A percentile compares a stretch with the other conserved stretches of the same genome.
Evolutionary conservation across 2,888 invertebrate genomes (phyloP).

Genomic region (Ochropleura plecta): DNA sequence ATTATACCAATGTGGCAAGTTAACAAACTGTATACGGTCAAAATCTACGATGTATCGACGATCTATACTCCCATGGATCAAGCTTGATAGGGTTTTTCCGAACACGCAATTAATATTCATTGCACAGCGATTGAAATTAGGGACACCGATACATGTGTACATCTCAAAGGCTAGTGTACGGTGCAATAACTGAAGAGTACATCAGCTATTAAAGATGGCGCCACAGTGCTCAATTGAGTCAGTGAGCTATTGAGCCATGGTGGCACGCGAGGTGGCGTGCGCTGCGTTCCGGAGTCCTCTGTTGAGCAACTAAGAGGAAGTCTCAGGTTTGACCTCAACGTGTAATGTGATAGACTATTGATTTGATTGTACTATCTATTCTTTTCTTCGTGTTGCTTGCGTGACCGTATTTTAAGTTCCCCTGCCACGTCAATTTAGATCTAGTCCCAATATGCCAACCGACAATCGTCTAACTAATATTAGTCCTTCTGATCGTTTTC

Average conservation of each 20-base stretch:
- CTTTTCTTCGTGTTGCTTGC: neutral
- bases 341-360: slow-evolving; percentile 1
- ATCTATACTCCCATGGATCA: neutral
- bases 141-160: slow-evolving; percentile 26
- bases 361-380: neutral
- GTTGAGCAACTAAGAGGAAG: slow-evolving; percentile 71
- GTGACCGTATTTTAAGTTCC: neutral
- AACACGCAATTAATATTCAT: slow-evolving; percentile 28
- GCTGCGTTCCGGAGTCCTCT: slow-evolving; percentile 60
- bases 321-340: slow-evolving; percentile 24
- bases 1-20: neutral
- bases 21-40: neutral
- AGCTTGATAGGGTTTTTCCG: neutral
- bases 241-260: slow-evolving; percentile 28
- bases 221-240: slow-evolving; percentile 31
- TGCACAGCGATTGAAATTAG: slow-evolving; percentile 44
- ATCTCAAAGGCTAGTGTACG: slow-evolving; percentile 16
- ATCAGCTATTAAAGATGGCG: slow-evolving; percentile 44
- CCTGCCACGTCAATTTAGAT: too few relatives aligned
- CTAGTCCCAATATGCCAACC: too few relatives aligned
- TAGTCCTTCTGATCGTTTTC: too few relatives aligned
- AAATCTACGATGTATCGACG: neutral
- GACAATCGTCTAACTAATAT: too few relatives aligned
- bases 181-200: slow-evolving; percentile 30
- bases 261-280: slow-evolving; percentile 69